Conservation (phyloP, 1,140 invertebrate species). For the Drosophila melanogaster region Release_6_plus_ISO1_MT NT_033779.5:15150501-15151000, state of each 20-base stretch:
- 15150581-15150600: too few species aligned
- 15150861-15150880: slow-evolving; percentile 78
- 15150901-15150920: slow-evolving; percentile 83
- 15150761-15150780: slow-evolving; percentile 16
- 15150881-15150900: slow-evolving; percentile 76
- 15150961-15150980: slow-evolving; percentile 28
- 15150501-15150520: slow-evolving; percentile 1
- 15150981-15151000: neutral
- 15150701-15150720: neutral
- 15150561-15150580: too few species aligned
- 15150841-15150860: slow-evolving; percentile 9
- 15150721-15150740: slow-evolving; percentile 27
- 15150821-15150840: slow-evolving; percentile 79
- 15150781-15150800: neutral
- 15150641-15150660: too few species aligned
- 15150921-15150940: slow-evolving; percentile 69
- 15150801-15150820: slow-evolving; percentile 46
- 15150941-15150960: slow-evolving; percentile 49
- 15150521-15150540: slow-evolving; percentile 9
- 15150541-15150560: neutral
- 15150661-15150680: too few species aligned
- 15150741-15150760: slow-evolving; percentile 1
- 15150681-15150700: too few species aligned
- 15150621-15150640: too few species aligned
- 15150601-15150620: too few species aligned